Conservation (phyloP, 2,888 invertebrate genomes). For the Malachius bipustulatus region DNA sequence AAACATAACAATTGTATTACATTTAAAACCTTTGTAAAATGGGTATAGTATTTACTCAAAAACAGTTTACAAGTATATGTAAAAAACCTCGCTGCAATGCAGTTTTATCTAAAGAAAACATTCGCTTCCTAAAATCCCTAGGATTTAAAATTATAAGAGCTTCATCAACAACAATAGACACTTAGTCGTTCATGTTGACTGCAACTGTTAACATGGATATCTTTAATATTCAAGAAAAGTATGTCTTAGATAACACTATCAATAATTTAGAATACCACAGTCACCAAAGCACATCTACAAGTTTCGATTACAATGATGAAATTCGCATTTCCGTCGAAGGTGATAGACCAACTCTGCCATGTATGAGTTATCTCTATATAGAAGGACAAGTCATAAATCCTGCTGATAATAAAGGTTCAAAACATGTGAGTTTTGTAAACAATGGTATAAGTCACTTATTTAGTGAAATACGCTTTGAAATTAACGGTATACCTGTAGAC, state of each 20-base stretch:
- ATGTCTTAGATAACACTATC: conserved; percentile 20
- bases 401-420: neutral
- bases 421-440: conserved; percentile 7
- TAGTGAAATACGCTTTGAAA: conserved; percentile 27
- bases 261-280: conserved; percentile 22
- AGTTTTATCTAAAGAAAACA: too few relatives aligned
- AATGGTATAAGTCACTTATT: conserved; percentile 9
- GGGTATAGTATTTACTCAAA: neutral
- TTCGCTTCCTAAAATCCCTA: too few relatives aligned
- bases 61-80: too few relatives aligned
- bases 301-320: conserved; percentile 26
- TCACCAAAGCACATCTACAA: conserved; percentile 22
- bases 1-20: conserved; percentile 4
- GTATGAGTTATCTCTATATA: conserved; percentile 20
- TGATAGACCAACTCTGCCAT: conserved; percentile 24
- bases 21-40: conserved; percentile 2
- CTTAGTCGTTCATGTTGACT: too few relatives aligned
- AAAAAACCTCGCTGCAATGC: too few relatives aligned
- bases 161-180: too few relatives aligned
- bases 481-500: conserved; percentile 29
- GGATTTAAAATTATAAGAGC: too few relatives aligned
- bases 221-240: conserved; percentile 16
- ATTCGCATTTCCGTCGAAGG: conserved; percentile 26
- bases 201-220: conserved; percentile 15
- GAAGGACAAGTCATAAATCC: conserved; percentile 17